A percentile compares a stretch with the other conserved stretches of the same genome.
Conservation (phyloP, 2,888 invertebrate species). For the Cristatella mucedo region DNA sequence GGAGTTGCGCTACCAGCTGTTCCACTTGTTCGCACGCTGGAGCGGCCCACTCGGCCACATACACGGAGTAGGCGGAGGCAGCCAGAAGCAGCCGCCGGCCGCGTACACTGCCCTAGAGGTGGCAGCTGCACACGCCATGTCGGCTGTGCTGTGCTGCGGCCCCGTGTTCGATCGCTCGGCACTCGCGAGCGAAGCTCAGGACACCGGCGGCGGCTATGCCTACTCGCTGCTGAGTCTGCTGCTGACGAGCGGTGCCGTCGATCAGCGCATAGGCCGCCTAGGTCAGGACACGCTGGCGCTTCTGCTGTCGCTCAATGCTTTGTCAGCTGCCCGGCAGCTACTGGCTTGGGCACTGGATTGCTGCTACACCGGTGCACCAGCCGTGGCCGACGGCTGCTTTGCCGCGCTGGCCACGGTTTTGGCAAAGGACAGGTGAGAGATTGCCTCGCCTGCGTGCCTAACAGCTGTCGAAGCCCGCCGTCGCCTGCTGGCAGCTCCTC, state of each 20-base stretch:
- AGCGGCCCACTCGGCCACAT: constrained; percentile 61
- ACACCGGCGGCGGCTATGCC: constrained; percentile 68
- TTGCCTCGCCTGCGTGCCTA: too few relatives aligned
- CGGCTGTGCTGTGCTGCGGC: constrained; percentile 83
- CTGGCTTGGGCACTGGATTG: constrained; percentile 95
- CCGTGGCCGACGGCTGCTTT: constrained; percentile 90
- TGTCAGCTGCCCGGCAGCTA: constrained; percentile 27
- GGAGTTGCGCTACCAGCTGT: constrained; percentile 68
- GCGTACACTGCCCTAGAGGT: constrained; percentile 42
- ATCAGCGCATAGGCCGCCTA: too few relatives aligned
- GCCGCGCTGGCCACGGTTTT: constrained; percentile 87
- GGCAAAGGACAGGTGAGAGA: too few relatives aligned
- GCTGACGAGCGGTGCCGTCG: too few relatives aligned
- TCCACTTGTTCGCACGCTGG: constrained; percentile 82
- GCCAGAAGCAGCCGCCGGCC: too few relatives aligned
- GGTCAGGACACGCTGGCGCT: constrained; percentile 84
- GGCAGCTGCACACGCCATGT: constrained; percentile 64
- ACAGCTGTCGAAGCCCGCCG: not conserved
- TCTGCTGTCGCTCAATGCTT: constrained; percentile 81
- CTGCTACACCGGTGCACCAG: constrained; percentile 77
- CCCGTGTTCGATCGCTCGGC: constrained; percentile 84
- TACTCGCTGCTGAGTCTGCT: constrained; percentile 86
- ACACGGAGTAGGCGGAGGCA: too few relatives aligned
- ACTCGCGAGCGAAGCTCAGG: too few relatives aligned
- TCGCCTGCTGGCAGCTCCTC: not conserved